Conservation (phyloP, 2,888 invertebrate species). For the Eledone cirrhosa region DNA sequence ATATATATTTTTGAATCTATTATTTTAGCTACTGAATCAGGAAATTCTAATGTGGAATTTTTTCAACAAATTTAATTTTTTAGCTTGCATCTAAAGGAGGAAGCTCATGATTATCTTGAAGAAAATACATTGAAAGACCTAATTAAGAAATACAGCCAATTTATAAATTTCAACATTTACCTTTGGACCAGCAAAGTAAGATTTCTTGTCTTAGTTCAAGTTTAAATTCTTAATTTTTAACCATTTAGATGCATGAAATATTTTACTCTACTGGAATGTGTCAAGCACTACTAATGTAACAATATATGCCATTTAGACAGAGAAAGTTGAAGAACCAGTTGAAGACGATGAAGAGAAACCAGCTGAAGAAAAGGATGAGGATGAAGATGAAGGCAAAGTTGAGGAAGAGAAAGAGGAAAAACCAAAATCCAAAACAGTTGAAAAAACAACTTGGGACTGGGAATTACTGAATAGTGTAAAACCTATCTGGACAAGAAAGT, state of each 20-base stretch:
- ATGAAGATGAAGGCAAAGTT: constrained; percentile 63
- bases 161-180: constrained; percentile 98
- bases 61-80: constrained; percentile 52
- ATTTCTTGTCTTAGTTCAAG: not conserved
- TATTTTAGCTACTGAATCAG: too few relatives aligned
- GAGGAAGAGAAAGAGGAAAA: constrained; percentile 70
- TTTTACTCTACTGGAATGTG: too few relatives aligned
- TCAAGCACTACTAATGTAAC: not conserved
- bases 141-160: constrained; percentile 98
- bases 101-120: constrained; percentile 95
- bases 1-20: too few relatives aligned
- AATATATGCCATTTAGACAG: constrained; percentile 71
- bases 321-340: constrained; percentile 78
- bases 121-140: constrained; percentile 87
- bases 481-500: constrained; percentile 98
- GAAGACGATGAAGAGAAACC: constrained; percentile 70
- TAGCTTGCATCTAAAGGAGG: constrained; percentile 92
- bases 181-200: constrained; percentile 82
- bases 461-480: constrained; percentile 94
- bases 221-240: not conserved
- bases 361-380: constrained; percentile 54
- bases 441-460: constrained; percentile 99
- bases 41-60: too few relatives aligned
- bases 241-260: not conserved
- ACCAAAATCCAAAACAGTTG: constrained; percentile 85